A percentile compares a stretch with the other conserved stretches of the same genome.
phyloP scores from a whole-genome alignment of 2,113 vertebrate genomes.

The Haplochromis burtoni region DNA sequence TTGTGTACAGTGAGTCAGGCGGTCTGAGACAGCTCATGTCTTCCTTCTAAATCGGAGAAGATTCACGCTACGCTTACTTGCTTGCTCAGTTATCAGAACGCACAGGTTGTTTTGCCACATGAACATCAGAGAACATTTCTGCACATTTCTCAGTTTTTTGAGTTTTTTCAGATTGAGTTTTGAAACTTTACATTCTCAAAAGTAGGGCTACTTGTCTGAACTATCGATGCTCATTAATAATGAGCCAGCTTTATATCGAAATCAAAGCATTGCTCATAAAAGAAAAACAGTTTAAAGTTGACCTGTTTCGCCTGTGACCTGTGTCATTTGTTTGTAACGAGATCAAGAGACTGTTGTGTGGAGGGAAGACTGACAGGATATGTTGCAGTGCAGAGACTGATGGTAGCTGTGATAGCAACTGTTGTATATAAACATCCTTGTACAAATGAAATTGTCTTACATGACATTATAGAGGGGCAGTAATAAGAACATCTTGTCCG shows the following conservation, averaged over 20 bases:
- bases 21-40: neutral
- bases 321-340: neutral
- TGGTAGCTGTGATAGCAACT: slow-evolving; percentile 23
- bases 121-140: neutral
- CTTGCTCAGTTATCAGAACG: neutral
- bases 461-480: neutral
- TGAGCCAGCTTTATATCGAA: neutral
- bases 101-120: neutral
- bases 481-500: neutral
- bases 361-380: slow-evolving; percentile 50
- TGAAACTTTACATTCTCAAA: neutral
- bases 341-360: neutral
- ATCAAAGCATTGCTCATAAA: neutral
- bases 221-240: neutral
- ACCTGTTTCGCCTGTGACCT: neutral
- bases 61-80: neutral
- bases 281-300: neutral
- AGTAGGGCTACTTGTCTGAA: neutral
- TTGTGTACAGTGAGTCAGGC: slow-evolving; percentile 39
- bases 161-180: neutral
- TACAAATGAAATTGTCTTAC: neutral
- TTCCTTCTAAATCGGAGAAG: neutral
- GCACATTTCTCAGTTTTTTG: neutral
- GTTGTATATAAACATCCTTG: slow-evolving; percentile 24
- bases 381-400: slow-evolving; percentile 41